Base-by-base conservation (phyloP, 2,113 vertebrate species). In the Dascyllus trimaculatus region DNA sequence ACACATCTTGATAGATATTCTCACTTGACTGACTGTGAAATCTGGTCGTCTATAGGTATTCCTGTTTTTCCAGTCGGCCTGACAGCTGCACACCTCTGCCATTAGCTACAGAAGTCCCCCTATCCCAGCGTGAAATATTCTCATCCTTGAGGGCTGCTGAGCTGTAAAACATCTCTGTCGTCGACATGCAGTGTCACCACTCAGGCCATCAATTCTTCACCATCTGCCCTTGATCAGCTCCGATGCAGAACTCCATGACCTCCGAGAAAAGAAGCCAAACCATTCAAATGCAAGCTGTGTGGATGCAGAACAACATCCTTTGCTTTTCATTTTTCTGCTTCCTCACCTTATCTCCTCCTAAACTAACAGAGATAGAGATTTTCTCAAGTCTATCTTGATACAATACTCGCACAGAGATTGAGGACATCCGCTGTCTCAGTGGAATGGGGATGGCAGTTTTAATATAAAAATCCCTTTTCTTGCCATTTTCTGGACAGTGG, bases 161-260 rank as follows among this genome's bases (percentile, higher is more conserved):
- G 72, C 80, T 67, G 80, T 88, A 85, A 88, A 88, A 71, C 83
- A 83, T 68, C 18, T 80, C 64, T 22, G 70, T 75, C n/a, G 61
- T 59, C 14, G 11, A 63, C 65, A 19, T 45, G 61, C 52, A 32
- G 48, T 22, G 86, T 70, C 79, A 32, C 64, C 5, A 48, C 64
- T 77, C 29, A 35, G 35, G 45, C 29, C 56, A 48, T 80, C 81
- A 71, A 80, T 80, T 75, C 63, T 53, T 81, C 69, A 45, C 26
- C 60, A 15, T 45, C 64, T 62, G 76, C 54, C 86, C 83, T 83
- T 75, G 64, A 74, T 82, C 43, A 13, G 63, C n/a, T 58, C 71
- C 24, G 61, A 75, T 26, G 25, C 29, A 14, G 10, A 56, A 40
- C 51, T 68, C 57, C 26, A 19, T 54, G 70, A 85, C 82, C 71